These are phyloP conservation scores for Paraplagusia blochii DNA, from an alignment of 2,113 vertebrate genomes.

Conservation along the genomic window DNA sequence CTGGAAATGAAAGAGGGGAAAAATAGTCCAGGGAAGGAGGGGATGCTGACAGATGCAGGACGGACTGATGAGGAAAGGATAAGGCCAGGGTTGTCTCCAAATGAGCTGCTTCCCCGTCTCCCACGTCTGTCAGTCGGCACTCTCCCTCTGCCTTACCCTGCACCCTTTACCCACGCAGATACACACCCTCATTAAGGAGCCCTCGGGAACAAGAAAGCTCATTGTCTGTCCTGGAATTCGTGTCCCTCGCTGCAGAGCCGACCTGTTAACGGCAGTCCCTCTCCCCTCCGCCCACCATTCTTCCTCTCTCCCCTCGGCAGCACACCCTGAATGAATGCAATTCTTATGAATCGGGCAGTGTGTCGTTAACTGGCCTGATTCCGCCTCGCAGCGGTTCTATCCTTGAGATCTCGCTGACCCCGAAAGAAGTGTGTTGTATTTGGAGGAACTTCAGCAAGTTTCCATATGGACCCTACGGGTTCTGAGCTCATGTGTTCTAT, in stretches of 20 bases:
- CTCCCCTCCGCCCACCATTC: constrained; percentile 63
- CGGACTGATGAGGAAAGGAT: constrained; percentile 59
- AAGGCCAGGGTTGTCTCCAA: constrained; percentile 59
- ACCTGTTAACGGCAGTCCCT: constrained; percentile 73
- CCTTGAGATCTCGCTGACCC: constrained; percentile 53
- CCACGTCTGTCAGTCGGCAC: constrained; percentile 66
- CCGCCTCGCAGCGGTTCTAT: constrained; percentile 41
- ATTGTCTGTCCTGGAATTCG: constrained; percentile 72
- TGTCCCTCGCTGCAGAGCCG: constrained; percentile 59
- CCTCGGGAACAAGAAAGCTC: constrained; percentile 70
- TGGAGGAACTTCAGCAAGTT: constrained; percentile 34
- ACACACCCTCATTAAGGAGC: constrained; percentile 71
- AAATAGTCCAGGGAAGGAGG: constrained; percentile 25
- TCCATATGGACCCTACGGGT: constrained; percentile 6
- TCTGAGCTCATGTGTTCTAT: constrained; percentile 26
- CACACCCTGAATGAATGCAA: constrained; percentile 51
- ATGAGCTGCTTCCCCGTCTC: constrained; percentile 63
- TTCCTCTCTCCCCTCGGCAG: constrained; percentile 44
- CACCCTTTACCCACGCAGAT: constrained; percentile 58
- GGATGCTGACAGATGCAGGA: constrained; percentile 65
- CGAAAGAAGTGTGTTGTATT: constrained; percentile 49
- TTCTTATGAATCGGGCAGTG: constrained; percentile 57
- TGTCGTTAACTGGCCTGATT: constrained; percentile 53
- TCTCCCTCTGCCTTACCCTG: constrained; percentile 37
- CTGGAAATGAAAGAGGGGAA: constrained; percentile 49